Conservation (phyloP, 2,113 vertebrate species). For the Conger conger region DNA sequence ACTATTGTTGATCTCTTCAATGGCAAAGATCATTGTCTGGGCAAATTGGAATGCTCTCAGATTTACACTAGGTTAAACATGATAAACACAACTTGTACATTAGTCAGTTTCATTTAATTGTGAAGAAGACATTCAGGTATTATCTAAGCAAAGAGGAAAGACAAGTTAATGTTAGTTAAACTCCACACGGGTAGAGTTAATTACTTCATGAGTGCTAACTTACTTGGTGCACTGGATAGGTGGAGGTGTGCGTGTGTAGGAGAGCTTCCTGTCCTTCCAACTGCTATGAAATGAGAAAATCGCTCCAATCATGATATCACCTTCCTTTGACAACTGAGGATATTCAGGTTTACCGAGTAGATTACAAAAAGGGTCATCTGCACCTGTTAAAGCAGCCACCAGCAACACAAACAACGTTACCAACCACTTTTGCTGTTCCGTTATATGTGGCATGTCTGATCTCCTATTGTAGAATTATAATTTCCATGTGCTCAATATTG, state of each 20-base stretch:
- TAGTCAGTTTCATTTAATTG: neutral
- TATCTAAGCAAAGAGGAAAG: neutral
- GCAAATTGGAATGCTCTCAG: slow-evolving; percentile 66
- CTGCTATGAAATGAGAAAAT: slow-evolving; percentile 64
- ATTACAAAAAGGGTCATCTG: slow-evolving; percentile 46
- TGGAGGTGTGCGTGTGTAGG: slow-evolving; percentile 50
- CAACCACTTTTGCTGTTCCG: slow-evolving; percentile 38
- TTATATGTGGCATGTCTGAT: slow-evolving; percentile 38
- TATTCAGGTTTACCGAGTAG: slow-evolving; percentile 47
- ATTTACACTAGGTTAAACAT: slow-evolving; percentile 55
- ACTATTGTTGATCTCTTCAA: slow-evolving; percentile 71
- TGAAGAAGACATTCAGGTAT: neutral
- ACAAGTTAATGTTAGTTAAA: too few relatives aligned
- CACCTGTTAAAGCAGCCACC: slow-evolving; percentile 38
- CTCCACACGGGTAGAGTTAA: neutral
- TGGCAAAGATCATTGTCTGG: slow-evolving; percentile 69
- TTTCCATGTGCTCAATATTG: neutral
- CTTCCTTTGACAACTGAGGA: slow-evolving; percentile 51
- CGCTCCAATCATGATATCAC: slow-evolving; percentile 61
- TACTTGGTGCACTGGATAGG: slow-evolving; percentile 63
- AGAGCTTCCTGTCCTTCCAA: slow-evolving; percentile 44
- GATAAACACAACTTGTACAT: neutral
- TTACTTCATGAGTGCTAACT: slow-evolving; percentile 23
- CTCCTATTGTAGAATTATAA: neutral
- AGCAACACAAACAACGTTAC: slow-evolving; percentile 37